Percentiles rank a stretch among this genome's conserved stretches.
Conservation (phyloP, 2,888 invertebrate genomes). For the Schizaphis graminum region DNA sequence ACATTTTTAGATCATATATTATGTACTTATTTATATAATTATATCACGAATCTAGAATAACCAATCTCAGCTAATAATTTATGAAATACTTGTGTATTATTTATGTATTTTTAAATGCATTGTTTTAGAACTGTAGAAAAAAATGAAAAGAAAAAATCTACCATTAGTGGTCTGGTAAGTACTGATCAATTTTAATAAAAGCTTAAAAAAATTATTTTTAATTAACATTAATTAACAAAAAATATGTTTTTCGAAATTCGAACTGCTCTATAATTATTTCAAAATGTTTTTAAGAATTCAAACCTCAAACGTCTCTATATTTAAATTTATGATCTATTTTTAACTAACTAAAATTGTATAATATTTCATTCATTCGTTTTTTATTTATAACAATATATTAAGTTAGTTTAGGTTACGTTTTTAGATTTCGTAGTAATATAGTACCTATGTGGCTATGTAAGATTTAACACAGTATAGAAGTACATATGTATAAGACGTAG, state of each 20-base stretch:
- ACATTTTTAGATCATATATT: no score
- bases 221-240: not conserved
- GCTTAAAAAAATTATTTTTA: not conserved
- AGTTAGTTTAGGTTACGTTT: not conserved
- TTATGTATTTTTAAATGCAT: not conserved
- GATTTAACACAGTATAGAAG: no score
- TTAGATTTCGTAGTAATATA: not conserved
- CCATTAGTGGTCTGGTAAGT: constrained; percentile 27
- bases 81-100: no score
- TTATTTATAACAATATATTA: not conserved
- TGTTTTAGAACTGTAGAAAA: constrained; percentile 42
- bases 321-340: no score
- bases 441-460: no score
- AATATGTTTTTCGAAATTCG: not conserved
- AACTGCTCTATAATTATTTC: not conserved
- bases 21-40: no score
- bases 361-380: not conserved
- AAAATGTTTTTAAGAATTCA: not conserved
- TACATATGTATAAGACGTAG: no score
- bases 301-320: not conserved
- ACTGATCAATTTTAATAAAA: not conserved
- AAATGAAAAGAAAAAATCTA: not conserved
- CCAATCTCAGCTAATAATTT: no score
- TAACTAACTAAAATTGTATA: not conserved
- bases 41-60: no score